A percentile compares a stretch with the other conserved stretches of the same genome.
Conservation (phyloP, 2,888 invertebrate genomes). For the Epicampocera succincta region DNA sequence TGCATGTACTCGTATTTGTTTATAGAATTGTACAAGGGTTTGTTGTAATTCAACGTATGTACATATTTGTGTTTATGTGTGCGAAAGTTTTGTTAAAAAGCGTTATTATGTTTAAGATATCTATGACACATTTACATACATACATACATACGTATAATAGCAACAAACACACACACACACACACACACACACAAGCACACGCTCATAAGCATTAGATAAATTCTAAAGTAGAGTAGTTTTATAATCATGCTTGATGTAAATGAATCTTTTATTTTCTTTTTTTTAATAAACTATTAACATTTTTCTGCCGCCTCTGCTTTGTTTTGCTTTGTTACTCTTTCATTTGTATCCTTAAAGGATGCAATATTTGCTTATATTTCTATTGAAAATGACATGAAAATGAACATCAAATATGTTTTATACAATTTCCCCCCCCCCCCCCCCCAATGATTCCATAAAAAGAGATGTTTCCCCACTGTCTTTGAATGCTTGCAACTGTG, state of each 20-base stretch:
- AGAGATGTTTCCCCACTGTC: background rate
- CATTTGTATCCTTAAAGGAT: background rate
- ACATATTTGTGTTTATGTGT: no score
- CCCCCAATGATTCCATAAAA: background rate
- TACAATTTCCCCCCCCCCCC: background rate
- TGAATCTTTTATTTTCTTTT: background rate
- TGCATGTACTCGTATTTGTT: background rate
- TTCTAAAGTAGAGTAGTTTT: conserved; percentile 21
- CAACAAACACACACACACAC: background rate
- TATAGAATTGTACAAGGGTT: background rate
- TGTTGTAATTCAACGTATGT: background rate
- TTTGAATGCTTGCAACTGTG: background rate
- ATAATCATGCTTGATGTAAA: conserved; percentile 33
- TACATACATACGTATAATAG: background rate
- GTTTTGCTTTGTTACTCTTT: background rate
- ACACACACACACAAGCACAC: no score
- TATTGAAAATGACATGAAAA: conserved; percentile 26
- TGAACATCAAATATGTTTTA: conserved; percentile 32
- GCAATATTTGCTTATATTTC: conserved; percentile 29
- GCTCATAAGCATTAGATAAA: background rate
- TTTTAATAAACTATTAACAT: conserved; percentile 36
- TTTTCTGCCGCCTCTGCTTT: background rate
- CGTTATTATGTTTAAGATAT: conserved; percentile 27
- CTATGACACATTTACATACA: background rate
- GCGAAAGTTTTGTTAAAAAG: background rate